Evolutionary conservation across 2,888 invertebrate species (phyloP).

Genomic region (Eupelmus urozonus): DNA sequence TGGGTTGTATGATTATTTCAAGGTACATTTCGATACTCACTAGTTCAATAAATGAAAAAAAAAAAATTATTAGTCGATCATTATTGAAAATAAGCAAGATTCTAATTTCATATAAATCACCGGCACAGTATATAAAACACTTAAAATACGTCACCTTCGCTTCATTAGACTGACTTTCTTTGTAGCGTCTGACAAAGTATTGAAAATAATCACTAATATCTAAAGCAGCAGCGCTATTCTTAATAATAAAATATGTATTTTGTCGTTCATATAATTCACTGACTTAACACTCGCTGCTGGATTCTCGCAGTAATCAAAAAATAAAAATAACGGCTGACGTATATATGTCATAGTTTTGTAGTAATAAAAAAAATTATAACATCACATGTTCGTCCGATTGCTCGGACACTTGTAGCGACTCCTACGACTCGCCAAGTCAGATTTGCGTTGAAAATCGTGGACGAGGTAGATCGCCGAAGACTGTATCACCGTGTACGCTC

Average conservation of each 20-base stretch:
- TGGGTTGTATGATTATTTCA: slow-evolving; percentile 53
- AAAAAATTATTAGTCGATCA: slow-evolving; percentile 36
- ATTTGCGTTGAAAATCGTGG: slow-evolving; percentile 92
- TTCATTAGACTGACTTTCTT: slow-evolving; percentile 50
- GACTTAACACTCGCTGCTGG: slow-evolving; percentile 27
- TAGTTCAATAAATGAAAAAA: slow-evolving; percentile 43
- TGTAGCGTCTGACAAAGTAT: slow-evolving; percentile 46
- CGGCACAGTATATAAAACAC: slow-evolving; percentile 52
- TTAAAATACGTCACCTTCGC: slow-evolving; percentile 39
- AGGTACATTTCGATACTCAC: slow-evolving; percentile 49
- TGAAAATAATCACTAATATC: slow-evolving; percentile 45
- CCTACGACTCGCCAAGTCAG: slow-evolving; percentile 77
- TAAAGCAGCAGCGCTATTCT: slow-evolving; percentile 32
- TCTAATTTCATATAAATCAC: slow-evolving; percentile 46
- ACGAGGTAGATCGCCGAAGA: slow-evolving; percentile 92
- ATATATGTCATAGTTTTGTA: slow-evolving; percentile 63
- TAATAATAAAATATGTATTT: slow-evolving; percentile 60
- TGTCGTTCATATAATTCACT: slow-evolving; percentile 56
- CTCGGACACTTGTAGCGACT: slow-evolving; percentile 31
- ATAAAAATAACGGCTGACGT: slow-evolving; percentile 62
- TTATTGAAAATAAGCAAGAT: slow-evolving; percentile 48
- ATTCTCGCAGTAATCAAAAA: slow-evolving; percentile 40
- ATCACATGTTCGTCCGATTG: slow-evolving; percentile 58
- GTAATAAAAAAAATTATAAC: slow-evolving; percentile 66
- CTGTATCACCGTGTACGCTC: slow-evolving; percentile 91